Base-by-base conservation (phyloP, 2,888 invertebrate species). In the Spodoptera picta region DNA sequence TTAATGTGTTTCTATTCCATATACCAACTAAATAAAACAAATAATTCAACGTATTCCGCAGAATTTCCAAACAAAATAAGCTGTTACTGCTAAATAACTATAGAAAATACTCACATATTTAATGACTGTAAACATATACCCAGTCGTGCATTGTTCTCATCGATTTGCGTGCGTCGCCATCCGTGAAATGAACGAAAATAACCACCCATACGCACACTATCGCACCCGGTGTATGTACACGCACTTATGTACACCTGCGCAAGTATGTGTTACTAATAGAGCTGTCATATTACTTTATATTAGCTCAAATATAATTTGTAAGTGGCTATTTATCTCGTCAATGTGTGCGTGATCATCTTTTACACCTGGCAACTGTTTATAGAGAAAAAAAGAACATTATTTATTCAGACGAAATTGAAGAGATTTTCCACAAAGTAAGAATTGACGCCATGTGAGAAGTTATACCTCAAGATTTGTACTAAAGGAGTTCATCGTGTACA, bases 171-270 rank as follows among this genome's bases (percentile, higher is more conserved):
- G 88, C 76, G 81, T 80, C 77, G 68, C 83, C 79, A 79, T 86
- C 84, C 92, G 90, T 92, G 92, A 92, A 92, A 92, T 91, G 87
- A 92, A 89, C 87, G 80, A 83, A 89, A 90, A 89, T 87, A 88
- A 85, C 84, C 80, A 83, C 82, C 84, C 85, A 82, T 77, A 74
- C 82, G 77, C 63, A 70, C 70, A 79, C 80, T 53, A 64, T 69
- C 69, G 58, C 79, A 79, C 69, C 73, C 73, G 54, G 65, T 51
- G 43, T 65, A 72, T 73, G 60, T 78, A 75, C 65, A 45, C 63
- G 45, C 57, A 42, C 46, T 53, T 27, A 45, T 56, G 43, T 60
- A 68, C 67, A 46, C 14, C 6, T 57, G 36, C 48, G 53, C 48
- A 31, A 11, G 9, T 47, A 42, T 14, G 6, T 27, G 5, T 7